Evolutionary conservation across 2,113 vertebrate species (phyloP).

Genomic region (Globicephala melas): DNA sequence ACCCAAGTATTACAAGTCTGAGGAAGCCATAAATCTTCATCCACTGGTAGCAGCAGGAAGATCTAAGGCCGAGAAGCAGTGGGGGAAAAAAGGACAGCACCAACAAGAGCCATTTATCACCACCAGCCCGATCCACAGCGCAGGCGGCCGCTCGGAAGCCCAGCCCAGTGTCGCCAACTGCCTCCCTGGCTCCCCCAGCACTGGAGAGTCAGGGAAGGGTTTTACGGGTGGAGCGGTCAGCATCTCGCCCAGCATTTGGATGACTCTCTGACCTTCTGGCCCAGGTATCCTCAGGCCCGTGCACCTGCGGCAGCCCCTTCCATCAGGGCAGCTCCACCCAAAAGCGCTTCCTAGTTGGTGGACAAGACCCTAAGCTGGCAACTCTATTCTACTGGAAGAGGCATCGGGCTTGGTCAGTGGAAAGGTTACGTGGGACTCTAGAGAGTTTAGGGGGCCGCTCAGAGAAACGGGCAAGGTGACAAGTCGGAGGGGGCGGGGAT

Average conservation of each 20-base stretch:
- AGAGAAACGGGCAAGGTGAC: neutral
- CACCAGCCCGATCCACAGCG: neutral
- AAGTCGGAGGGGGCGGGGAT: accelerated
- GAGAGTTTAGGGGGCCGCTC: neutral
- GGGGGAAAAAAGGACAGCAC: neutral
- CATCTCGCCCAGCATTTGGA: accelerated
- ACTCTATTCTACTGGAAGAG: neutral
- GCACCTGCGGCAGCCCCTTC: neutral
- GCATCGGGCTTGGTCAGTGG: neutral
- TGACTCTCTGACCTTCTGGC: neutral
- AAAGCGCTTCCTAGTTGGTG: neutral
- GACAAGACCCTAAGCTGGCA: neutral
- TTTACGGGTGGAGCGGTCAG: accelerated
- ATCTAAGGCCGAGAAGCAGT: slow-evolving; percentile 39
- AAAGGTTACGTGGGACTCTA: neutral
- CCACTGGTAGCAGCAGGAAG: slow-evolving; percentile 51
- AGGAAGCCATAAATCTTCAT: slow-evolving; percentile 76
- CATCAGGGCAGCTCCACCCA: neutral
- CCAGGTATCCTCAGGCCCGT: neutral
- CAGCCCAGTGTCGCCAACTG: accelerated
- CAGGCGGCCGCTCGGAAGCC: accelerated
- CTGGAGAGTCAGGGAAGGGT: accelerated
- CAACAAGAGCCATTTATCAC: slow-evolving; percentile 12
- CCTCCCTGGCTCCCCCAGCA: neutral
- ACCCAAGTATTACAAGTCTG: slow-evolving; percentile 75